Evolutionary conservation across 2,888 invertebrate genomes (phyloP).

Genomic region (Limnephilus auricula): DNA sequence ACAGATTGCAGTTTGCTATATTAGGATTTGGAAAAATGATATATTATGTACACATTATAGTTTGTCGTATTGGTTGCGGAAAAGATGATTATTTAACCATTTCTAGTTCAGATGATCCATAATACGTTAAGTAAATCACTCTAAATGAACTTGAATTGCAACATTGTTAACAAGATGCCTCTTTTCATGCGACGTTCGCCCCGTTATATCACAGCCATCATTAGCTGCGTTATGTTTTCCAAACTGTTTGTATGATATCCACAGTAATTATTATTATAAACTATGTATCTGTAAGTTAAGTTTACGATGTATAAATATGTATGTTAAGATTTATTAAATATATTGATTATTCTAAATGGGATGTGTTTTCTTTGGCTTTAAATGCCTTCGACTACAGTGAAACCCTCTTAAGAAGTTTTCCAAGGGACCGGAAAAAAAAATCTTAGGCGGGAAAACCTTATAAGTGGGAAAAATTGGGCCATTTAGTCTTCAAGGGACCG

Average conservation of each 20-base stretch:
- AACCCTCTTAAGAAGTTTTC: no score
- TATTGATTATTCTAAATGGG: neutral
- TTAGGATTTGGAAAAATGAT: neutral
- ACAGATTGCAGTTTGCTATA: neutral
- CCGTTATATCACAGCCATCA: neutral
- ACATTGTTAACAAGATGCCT: neutral
- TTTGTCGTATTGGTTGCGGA: no score
- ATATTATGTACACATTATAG: no score
- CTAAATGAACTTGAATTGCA: neutral
- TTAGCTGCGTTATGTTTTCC: neutral
- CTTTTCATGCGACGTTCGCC: neutral
- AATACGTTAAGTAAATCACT: neutral
- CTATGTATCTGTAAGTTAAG: slow-evolving; percentile 15
- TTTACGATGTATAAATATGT: slow-evolving; percentile 32
- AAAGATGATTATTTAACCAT: neutral
- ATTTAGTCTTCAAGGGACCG: no score
- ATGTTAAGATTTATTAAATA: slow-evolving; percentile 18
- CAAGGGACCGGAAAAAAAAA: no score
- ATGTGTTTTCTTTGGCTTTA: neutral
- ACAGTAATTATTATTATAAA: slow-evolving; percentile 25
- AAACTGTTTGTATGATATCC: neutral
- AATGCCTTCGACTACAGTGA: no score
- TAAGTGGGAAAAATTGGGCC: no score
- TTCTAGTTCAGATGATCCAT: neutral
- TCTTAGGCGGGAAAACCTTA: no score